phyloP scores from a whole-genome alignment of 2,797 vertebrate genomes.

The Corythornis leucogaster region DNA sequence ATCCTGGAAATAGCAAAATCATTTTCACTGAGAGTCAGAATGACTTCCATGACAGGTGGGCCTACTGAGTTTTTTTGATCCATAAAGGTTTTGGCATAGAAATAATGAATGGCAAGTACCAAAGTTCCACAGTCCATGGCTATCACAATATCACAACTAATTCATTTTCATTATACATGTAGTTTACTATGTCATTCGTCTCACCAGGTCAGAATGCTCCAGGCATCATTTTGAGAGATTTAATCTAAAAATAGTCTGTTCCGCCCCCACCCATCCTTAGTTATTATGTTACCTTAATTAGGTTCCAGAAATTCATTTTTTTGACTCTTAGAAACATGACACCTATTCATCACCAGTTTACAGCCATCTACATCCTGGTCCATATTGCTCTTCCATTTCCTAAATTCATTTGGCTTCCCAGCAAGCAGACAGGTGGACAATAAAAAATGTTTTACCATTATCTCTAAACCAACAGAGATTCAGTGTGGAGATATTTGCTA shows the following conservation, averaged over 20 bases:
- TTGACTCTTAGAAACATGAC: not conserved
- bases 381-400: not conserved
- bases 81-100: not conserved
- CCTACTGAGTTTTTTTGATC: not conserved
- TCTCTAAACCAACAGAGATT: not conserved
- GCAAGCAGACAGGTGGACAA: not conserved
- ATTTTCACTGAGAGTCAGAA: not conserved
- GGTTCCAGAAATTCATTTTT: not conserved
- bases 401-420: not conserved
- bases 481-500: not conserved
- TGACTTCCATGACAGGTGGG: not conserved
- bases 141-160: not conserved
- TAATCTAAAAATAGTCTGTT: not conserved
- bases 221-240: not conserved
- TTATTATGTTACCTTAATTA: not conserved
- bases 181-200: not conserved
- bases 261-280: not conserved
- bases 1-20: not conserved
- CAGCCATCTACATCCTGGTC: not conserved
- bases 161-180: not conserved
- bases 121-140: not conserved
- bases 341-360: not conserved
- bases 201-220: not conserved
- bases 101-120: not conserved
- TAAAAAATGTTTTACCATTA: not conserved